Percentiles rank a stretch among this genome's conserved stretches.
phyloP scores from a whole-genome alignment of 2,888 invertebrate genomes.

The Tipula lateralis region DNA sequence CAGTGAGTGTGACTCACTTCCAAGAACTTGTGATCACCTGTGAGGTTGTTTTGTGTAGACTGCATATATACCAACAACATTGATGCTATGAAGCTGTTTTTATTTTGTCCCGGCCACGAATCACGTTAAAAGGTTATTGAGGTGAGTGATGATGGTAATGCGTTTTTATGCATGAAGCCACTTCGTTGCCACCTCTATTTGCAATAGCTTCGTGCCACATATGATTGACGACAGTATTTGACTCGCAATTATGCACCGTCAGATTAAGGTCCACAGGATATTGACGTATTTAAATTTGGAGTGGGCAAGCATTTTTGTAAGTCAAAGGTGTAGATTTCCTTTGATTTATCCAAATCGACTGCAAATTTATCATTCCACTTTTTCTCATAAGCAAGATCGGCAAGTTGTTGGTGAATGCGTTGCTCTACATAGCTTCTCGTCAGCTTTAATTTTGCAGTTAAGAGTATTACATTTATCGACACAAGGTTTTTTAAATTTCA shows the following conservation, averaged over 20 bases:
- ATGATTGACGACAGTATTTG: too few species aligned
- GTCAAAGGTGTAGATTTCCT: too few species aligned
- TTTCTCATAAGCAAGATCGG: not conserved
- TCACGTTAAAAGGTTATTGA: not conserved
- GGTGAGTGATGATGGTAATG: not conserved
- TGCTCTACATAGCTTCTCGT: not conserved
- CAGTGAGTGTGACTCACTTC: too few species aligned
- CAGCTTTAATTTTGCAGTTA: not conserved
- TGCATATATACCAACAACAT: not conserved
- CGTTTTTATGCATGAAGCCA: not conserved
- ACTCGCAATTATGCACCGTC: too few species aligned
- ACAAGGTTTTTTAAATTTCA: too few species aligned
- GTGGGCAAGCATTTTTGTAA: not conserved
- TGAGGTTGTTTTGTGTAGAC: too few species aligned
- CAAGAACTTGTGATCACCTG: not conserved
- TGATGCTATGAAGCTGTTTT: not conserved
- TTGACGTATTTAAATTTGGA: too few species aligned
- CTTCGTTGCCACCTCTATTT: not conserved
- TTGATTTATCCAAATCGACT: too few species aligned
- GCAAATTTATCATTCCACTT: too few species aligned
- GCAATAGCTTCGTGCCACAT: not conserved
- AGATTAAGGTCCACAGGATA: too few species aligned
- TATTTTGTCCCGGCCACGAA: not conserved
- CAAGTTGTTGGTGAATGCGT: not conserved
- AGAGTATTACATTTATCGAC: not conserved